These are phyloP conservation scores for Parnassius glacialis DNA, from an alignment of 2,888 invertebrate species.

Conservation along the genomic window DNA sequence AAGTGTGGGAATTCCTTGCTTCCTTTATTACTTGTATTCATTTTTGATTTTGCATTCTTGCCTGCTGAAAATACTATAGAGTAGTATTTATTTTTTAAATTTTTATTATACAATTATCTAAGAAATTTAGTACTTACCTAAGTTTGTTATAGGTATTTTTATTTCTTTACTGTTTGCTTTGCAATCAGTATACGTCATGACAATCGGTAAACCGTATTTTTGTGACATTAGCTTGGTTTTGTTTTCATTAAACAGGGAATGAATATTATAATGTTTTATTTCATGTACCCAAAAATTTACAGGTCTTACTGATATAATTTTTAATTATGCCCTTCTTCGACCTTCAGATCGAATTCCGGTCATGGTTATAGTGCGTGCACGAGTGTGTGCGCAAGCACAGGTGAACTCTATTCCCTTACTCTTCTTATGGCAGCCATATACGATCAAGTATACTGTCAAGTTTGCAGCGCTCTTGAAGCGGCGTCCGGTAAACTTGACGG, in stretches of 20 bases:
- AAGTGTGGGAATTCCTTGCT: conserved; percentile 11
- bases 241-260: conserved; percentile 63
- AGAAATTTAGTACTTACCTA: conserved; percentile 49
- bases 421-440: too few relatives aligned
- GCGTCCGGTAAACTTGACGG: too few relatives aligned
- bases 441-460: too few relatives aligned
- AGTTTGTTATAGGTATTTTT: conserved; percentile 48
- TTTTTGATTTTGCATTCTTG: conserved; percentile 46
- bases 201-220: conserved; percentile 45
- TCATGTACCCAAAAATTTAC: conserved; percentile 4
- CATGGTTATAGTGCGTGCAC: too few relatives aligned
- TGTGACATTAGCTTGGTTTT: conserved; percentile 64
- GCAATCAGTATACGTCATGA: conserved; percentile 46
- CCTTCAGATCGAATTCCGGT: too few relatives aligned
- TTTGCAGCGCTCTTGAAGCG: too few relatives aligned
- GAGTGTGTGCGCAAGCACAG: too few relatives aligned
- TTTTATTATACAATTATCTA: conserved; percentile 24
- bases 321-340: too few relatives aligned
- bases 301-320: too few relatives aligned
- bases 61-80: conserved; percentile 30
- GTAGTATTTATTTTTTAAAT: conserved; percentile 12
- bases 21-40: conserved; percentile 28
- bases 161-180: conserved; percentile 35
- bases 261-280: conserved; percentile 36
- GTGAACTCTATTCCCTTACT: too few relatives aligned